Evolutionary conservation across 2,888 invertebrate genomes (phyloP), one percentile per base, ranked within the genome.

Genomic region (Dolichomitus sp.): DNA sequence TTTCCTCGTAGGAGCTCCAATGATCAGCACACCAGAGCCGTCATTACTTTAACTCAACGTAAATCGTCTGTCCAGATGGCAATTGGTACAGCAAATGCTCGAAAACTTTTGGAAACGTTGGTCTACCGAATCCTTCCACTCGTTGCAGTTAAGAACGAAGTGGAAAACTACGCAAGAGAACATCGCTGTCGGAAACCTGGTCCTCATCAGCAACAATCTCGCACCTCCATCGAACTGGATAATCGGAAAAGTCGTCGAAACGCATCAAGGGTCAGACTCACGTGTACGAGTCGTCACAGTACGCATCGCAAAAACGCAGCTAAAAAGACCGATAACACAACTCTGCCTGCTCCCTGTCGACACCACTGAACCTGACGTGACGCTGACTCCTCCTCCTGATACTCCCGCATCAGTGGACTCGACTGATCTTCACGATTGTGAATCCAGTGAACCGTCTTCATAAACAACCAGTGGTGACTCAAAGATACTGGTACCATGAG

Each of bases 31-130:
- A 30, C 82, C 85, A 27, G 83, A 85, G 61, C 66, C 74, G 6
- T 78, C 78, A 3, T 7, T 69, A 1, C 40, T 70, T 6, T 2
- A 37, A 0, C 37, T 79, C 0, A 52, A 19, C 11, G 54, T 30
- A 12, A 72, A 73, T 40, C 69, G 76, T 11, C 74, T 81, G 0
- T 59, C 65, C 0, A 61, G 69, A 11, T 82, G 75, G 61, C 72
- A 82, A 40, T 52, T 48, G 9, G 37, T 81, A 0, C 82, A 72
- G 42, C 40, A 74, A 14, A 72, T 81, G 19, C 48, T 74, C 7
- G 85, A 88, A 27, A 70, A 76, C 17, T 88, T 88, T 75, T 88
- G 88, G 88, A 80, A 61, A 17, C 54, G 52, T 7, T 76, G 76
- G 68, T 76, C 50, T 23, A 33, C 7, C 14, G 45, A 68, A 27